Base-by-base conservation (phyloP, 2,113 vertebrate species). In the Stictonetta naevosa region DNA sequence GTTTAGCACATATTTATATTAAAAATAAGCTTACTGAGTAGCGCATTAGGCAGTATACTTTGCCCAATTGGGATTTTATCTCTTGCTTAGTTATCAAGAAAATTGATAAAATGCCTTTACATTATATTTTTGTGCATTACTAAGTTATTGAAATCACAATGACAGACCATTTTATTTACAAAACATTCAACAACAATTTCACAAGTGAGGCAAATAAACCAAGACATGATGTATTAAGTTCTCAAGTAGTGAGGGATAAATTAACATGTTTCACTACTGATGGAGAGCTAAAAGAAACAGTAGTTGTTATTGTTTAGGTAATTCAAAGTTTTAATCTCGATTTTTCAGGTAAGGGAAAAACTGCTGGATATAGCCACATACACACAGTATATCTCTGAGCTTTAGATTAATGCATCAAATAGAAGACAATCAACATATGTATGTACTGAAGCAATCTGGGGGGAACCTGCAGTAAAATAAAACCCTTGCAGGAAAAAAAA, bases 131-230 rank as follows among this genome's bases (percentile, higher is more conserved):
- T 86, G 52, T 86, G 53, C 62, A 68, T 72, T 44, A 48, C 73
- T 36, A 67, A 64, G 42, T 81, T 86, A 50, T 15, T 90, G 86
- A 88, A 92, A 86, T 81, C 1, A 2, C 34, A 88, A 12, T 71
- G 86, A 79, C 83, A 94, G 56, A 89, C 58, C 50, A 72, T 90
- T 95, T 94, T 95, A 91, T 89, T 90, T 92, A 79, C 33, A 91
- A 96, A 95, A 90, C 73, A 84, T 77, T 80, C 6, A 0, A n/a
- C 34, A 55, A 40, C 60, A 93, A 83, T 78, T 93, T 95, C 93
- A 93, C 87, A 95, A 93, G 77, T 69, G 78, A 79, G 71, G 36
- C 93, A 95, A 95, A 96, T 96, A 93, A 96, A 90, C 21, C 31
- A 93, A 92, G 77, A 87, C 40, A 77, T 3, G 64, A 90, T 58